phyloP scores from a whole-genome alignment of 2,113 vertebrate species.

The Alouatta palliata region DNA sequence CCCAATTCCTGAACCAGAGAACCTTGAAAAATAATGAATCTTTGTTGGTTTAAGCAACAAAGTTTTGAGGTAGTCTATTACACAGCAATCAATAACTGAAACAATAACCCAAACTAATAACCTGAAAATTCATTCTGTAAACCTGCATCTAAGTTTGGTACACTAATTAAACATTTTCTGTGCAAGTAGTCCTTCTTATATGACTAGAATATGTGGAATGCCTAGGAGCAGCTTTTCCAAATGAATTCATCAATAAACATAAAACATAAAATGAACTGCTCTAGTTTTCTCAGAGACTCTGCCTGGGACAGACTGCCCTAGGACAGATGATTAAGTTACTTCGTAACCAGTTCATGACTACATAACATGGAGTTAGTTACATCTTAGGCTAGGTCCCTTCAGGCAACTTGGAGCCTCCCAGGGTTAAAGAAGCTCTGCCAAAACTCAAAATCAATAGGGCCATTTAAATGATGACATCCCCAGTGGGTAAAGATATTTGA shows the following conservation, averaged over 20 bases:
- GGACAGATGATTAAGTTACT: constrained; percentile 13
- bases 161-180: constrained; percentile 9
- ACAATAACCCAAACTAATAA: not conserved
- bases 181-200: not conserved
- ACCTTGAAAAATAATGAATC: not conserved
- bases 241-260: constrained; percentile 44
- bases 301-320: not conserved
- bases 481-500: constrained; percentile 61
- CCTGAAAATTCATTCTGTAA: not conserved
- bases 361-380: constrained; percentile 36
- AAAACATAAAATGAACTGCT: constrained; percentile 35
- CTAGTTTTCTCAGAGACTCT: not conserved
- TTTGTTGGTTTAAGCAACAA: not conserved
- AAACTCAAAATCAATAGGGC: constrained; percentile 68
- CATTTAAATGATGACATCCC: constrained; percentile 65
- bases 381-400: constrained; percentile 8
- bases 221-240: constrained; percentile 30
- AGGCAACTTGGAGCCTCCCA: constrained; percentile 22
- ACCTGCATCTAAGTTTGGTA: not conserved
- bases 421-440: constrained; percentile 48
- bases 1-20: not conserved
- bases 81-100: not conserved
- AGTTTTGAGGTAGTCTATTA: not conserved
- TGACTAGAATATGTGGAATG: not conserved
- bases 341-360: constrained; percentile 22